Evolutionary conservation across 92 coral and sea anemone species (phyloP).

Genomic region (Meandrina meandrites): DNA sequence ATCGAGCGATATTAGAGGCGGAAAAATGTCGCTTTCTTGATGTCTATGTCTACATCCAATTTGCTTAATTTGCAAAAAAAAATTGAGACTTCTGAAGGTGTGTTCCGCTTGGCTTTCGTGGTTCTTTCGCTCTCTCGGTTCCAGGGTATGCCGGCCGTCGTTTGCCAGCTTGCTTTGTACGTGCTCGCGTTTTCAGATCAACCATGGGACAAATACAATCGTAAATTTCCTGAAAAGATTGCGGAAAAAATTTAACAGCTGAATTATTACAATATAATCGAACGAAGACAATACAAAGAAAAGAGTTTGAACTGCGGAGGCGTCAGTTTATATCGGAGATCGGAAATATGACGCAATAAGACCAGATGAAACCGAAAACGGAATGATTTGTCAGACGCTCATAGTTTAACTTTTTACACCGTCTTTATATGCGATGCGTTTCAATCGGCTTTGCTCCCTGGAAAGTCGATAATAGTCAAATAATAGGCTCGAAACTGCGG

Average conservation of each 20-base stretch:
- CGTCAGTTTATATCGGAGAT: not conserved
- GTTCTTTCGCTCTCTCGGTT: not conserved
- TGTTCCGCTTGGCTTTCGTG: not conserved
- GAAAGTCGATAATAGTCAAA: not conserved
- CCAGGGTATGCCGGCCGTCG: not conserved
- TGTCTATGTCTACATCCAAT: not conserved
- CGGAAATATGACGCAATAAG: not conserved
- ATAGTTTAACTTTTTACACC: no score
- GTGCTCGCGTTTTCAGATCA: not conserved
- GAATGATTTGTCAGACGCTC: not conserved
- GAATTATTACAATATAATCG: not conserved
- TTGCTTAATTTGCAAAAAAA: not conserved
- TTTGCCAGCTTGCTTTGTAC: not conserved
- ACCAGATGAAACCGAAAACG: not conserved
- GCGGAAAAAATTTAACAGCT: not conserved
- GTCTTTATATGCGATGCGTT: not conserved
- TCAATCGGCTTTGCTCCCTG: not conserved
- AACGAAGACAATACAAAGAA: not conserved
- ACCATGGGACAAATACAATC: not conserved
- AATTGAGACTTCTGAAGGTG: not conserved
- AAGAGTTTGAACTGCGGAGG: not conserved
- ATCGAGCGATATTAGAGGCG: not conserved
- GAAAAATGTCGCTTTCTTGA: not conserved
- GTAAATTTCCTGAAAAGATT: not conserved
- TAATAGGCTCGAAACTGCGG: not conserved